phyloP scores from a whole-genome alignment of 2,113 vertebrate species.

The Ciconia boyciana region DNA sequence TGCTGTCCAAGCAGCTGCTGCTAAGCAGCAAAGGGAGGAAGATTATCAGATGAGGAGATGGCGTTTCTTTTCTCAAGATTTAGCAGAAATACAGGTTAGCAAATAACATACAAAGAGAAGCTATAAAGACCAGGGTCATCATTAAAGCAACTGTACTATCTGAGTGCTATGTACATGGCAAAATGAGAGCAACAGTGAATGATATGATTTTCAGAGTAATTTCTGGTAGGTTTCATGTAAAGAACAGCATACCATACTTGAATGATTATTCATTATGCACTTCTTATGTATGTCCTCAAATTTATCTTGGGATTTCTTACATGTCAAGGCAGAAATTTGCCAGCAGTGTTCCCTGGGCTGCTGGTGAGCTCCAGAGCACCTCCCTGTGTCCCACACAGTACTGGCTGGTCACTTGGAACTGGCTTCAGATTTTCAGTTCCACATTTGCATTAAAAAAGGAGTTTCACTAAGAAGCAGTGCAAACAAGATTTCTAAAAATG shows the following conservation, averaged over 20 bases:
- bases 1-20: background rate
- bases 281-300: background rate
- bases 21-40: background rate
- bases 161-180: rapidly evolving
- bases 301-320: background rate
- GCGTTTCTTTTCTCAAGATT: background rate
- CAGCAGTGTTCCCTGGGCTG: background rate
- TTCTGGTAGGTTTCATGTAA: background rate
- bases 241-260: background rate
- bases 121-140: background rate
- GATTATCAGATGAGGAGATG: background rate
- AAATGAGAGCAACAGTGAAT: background rate
- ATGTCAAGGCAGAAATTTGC: background rate
- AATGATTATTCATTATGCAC: background rate
- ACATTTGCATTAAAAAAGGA: constrained; percentile 45
- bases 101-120: background rate
- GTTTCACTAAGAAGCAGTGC: background rate
- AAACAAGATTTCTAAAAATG: background rate
- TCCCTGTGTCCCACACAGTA: background rate
- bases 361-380: background rate
- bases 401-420: constrained; percentile 24
- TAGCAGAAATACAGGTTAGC: background rate
- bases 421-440: constrained; percentile 2
- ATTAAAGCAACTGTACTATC: background rate
- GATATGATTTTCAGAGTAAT: background rate